These are phyloP conservation scores for Drymodes brunneopygia DNA, from an alignment of 2,113 vertebrate genomes.

Conservation along the genomic window DNA sequence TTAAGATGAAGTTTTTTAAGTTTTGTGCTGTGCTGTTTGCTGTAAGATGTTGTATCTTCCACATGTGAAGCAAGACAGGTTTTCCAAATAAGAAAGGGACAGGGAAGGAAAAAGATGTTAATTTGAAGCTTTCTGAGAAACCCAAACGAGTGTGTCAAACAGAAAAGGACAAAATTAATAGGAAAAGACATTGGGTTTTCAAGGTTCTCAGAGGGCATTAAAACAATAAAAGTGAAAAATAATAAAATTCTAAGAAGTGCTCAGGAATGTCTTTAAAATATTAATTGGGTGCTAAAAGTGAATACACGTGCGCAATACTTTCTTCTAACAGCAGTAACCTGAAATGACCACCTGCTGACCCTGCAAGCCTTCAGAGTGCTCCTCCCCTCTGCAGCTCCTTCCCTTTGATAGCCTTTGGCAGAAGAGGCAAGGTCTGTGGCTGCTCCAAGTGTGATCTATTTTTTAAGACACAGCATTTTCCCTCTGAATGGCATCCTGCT, in stretches of 20 bases:
- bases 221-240: constrained; percentile 29
- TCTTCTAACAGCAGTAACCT: not conserved
- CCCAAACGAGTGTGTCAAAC: not conserved
- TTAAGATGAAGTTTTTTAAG: not conserved
- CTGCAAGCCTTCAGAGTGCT: not conserved
- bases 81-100: not conserved
- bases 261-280: constrained; percentile 8
- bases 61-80: not conserved
- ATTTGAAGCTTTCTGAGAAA: not conserved
- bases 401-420: constrained; percentile 7
- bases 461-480: constrained; percentile 45
- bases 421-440: not conserved
- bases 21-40: not conserved
- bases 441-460: not conserved
- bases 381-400: not conserved
- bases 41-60: not conserved
- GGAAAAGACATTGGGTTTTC: not conserved
- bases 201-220: not conserved
- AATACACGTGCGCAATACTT: not conserved
- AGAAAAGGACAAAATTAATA: not conserved
- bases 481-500: constrained; percentile 11
- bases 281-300: constrained; percentile 25
- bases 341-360: not conserved
- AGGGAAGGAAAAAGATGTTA: not conserved
- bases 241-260: not conserved